These are phyloP conservation scores for Oryzias celebensis DNA, from an alignment of 2,113 vertebrate genomes.

Conservation along the genomic window DNA sequence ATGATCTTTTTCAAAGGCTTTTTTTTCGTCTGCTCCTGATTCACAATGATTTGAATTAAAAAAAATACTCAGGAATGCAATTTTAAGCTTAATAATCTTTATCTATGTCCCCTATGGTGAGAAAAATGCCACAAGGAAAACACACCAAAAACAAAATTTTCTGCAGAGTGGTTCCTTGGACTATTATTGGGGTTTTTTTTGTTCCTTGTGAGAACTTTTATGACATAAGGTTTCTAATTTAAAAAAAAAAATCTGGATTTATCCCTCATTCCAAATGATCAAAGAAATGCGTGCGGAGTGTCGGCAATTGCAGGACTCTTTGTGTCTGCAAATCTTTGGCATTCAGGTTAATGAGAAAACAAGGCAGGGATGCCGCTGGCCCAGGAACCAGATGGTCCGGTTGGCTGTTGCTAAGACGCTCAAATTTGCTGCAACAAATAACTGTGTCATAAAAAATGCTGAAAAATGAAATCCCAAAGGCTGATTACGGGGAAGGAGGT, in stretches of 20 bases:
- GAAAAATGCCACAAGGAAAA: too few species aligned
- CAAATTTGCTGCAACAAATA: constrained; percentile 2
- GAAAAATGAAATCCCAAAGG: not conserved
- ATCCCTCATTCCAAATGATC: not conserved
- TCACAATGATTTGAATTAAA: too few species aligned
- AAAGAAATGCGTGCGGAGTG: not conserved
- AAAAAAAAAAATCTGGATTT: too few species aligned
- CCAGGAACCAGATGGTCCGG: not conserved
- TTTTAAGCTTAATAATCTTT: too few species aligned
- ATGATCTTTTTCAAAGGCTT: too few species aligned
- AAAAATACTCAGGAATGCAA: too few species aligned
- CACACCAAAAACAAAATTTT: too few species aligned
- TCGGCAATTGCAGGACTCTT: not conserved
- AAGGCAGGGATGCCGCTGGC: constrained; percentile 30
- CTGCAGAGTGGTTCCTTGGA: too few species aligned
- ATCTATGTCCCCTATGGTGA: too few species aligned
- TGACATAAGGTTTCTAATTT: not conserved
- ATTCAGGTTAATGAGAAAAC: constrained; percentile 24
- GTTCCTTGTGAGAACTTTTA: too few species aligned
- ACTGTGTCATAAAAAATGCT: not conserved
- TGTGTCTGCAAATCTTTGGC: constrained; percentile 15
- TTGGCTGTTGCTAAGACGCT: constrained; percentile 16
- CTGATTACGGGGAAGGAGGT: constrained; percentile 5
- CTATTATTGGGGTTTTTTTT: too few species aligned
- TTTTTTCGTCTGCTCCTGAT: too few species aligned